phyloP scores from a whole-genome alignment of 2,113 vertebrate species.

The Connochaetes taurinus region DNA sequence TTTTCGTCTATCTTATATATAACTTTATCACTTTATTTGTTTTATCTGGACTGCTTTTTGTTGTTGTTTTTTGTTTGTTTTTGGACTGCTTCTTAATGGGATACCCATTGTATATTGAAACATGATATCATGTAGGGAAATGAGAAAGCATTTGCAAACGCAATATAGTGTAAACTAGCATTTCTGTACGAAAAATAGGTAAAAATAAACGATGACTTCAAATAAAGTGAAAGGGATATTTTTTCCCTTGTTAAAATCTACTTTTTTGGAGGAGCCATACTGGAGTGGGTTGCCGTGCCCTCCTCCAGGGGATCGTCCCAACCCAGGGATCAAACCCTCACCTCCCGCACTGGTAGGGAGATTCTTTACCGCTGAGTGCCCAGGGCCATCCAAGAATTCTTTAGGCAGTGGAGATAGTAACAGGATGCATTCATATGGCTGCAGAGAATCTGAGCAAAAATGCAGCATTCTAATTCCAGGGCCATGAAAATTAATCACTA shows the following conservation, averaged over 20 bases:
- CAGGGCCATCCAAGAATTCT: not conserved
- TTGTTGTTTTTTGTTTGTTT: not conserved
- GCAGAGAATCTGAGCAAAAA: not conserved
- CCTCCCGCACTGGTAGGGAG: not conserved
- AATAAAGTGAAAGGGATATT: not conserved
- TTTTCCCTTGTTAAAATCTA: not conserved
- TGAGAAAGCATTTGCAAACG: not conserved
- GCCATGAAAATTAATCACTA: not conserved
- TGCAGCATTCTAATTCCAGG: not conserved
- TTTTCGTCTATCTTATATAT: constrained; percentile 33
- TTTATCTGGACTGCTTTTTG: not conserved
- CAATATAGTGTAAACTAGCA: not conserved
- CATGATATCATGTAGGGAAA: not conserved
- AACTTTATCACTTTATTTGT: not conserved
- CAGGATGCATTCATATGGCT: accelerated
- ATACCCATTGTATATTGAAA: too few species aligned
- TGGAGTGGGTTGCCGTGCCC: not conserved
- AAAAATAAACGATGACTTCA: not conserved
- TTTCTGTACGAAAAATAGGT: not conserved
- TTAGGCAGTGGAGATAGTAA: too few species aligned
- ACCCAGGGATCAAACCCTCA: not conserved
- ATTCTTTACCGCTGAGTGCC: not conserved
- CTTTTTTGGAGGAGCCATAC: accelerated
- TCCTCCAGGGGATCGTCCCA: not conserved
- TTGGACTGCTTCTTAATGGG: not conserved